phyloP scores from a whole-genome alignment of 1,140 invertebrate genomes.

The Cydia fagiglandana region DNA sequence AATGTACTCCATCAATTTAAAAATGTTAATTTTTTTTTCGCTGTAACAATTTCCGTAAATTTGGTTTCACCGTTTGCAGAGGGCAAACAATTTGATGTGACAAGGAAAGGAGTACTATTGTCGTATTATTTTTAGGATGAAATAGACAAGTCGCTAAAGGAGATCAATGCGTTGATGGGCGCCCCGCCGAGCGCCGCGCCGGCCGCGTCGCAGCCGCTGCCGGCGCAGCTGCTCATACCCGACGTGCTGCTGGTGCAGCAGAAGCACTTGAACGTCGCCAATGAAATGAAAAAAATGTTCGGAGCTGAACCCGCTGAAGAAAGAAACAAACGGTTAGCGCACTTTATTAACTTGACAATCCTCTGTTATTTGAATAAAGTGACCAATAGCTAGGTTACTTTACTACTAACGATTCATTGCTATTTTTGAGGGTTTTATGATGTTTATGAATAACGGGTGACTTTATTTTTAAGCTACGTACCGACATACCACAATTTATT shows the following conservation, averaged over 20 bases:
- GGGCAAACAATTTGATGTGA: no score
- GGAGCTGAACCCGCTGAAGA: conserved; percentile 86
- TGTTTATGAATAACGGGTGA: no score
- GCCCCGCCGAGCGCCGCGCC: conserved; percentile 65
- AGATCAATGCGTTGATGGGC: conserved; percentile 87
- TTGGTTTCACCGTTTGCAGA: no score
- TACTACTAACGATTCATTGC: no score
- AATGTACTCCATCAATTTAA: no score
- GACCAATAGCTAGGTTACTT: no score
- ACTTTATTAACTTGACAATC: background rate
- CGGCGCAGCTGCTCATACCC: conserved; percentile 65
- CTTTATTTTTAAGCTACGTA: no score
- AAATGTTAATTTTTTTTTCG: no score
- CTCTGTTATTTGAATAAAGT: no score
- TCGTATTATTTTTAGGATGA: conserved; percentile 79
- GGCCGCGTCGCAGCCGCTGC: conserved; percentile 37
- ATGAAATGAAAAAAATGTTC: conserved; percentile 92
- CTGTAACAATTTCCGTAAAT: no score
- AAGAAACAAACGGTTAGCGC: conserved; percentile 27
- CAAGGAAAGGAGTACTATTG: no score
- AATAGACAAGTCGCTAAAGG: conserved; percentile 84
- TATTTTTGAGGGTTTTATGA: no score
- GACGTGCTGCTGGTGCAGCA: conserved; percentile 82
- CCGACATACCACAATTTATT: background rate
- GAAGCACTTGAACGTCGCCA: conserved; percentile 89